These are phyloP conservation scores for Catalaphyllia jardinei DNA, from an alignment of 64 coral and sea anemone genomes.

Conservation along the genomic window DNA sequence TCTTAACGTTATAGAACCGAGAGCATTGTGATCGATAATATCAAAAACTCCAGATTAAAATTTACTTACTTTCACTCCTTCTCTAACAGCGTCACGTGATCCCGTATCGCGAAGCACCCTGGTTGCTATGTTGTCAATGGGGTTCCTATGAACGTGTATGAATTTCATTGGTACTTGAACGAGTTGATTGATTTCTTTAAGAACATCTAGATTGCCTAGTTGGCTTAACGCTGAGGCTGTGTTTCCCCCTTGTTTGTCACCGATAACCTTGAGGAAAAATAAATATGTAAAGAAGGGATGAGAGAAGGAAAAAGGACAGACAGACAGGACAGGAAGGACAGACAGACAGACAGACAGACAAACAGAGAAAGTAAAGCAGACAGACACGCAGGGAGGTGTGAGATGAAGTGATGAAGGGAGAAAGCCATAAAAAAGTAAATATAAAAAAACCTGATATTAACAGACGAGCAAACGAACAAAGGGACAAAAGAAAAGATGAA, in stretches of 20 bases:
- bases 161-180: not conserved
- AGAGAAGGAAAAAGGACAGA: too few species aligned
- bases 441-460: too few species aligned
- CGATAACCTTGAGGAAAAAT: not conserved
- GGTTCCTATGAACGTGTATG: not conserved
- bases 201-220: not conserved
- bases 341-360: too few species aligned
- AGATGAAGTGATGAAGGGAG: too few species aligned
- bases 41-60: not conserved
- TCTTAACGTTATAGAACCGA: too few species aligned
- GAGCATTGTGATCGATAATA: not conserved
- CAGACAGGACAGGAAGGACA: too few species aligned
- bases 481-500: too few species aligned
- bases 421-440: too few species aligned
- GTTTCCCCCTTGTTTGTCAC: not conserved
- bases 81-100: not conserved
- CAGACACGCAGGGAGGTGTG: too few species aligned
- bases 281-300: not conserved
- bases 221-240: not conserved
- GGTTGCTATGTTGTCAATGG: not conserved
- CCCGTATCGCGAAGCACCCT: not conserved
- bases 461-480: too few species aligned
- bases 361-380: too few species aligned
- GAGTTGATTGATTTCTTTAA: not conserved
- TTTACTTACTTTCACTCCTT: not conserved